Percentiles rank a stretch among this genome's conserved stretches.
Evolutionary conservation across 1,140 invertebrate species (phyloP).

Genomic region (Phymorhynchus buccinoides): DNA sequence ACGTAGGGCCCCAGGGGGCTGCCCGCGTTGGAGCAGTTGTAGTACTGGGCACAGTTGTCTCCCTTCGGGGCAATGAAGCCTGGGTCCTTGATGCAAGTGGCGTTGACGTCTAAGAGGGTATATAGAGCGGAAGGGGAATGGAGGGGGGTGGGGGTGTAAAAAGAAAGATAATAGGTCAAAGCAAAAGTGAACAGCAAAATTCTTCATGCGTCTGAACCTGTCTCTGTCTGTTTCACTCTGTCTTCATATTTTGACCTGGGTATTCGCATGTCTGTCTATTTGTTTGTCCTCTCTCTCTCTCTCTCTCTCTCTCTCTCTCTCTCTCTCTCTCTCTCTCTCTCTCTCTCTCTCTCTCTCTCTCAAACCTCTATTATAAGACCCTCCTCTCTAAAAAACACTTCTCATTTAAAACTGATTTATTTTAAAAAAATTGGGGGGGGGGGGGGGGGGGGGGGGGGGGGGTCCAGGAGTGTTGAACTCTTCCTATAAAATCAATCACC

Average conservation of each 20-base stretch:
- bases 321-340: background rate
- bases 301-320: conserved; percentile 10
- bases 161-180: too few species aligned
- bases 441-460: too few species aligned
- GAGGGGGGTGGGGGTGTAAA: too few species aligned
- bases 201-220: background rate
- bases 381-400: too few species aligned
- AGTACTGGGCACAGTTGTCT: conserved; percentile 59
- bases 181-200: too few species aligned
- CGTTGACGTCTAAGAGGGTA: conserved; percentile 29
- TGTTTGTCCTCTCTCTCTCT: background rate
- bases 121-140: background rate
- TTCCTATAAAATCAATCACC: too few species aligned
- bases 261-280: background rate
- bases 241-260: too few species aligned
- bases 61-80: conserved; percentile 13
- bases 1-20: conserved; percentile 37
- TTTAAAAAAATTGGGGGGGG: too few species aligned
- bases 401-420: too few species aligned
- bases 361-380: too few species aligned
- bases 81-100: conserved; percentile 23
- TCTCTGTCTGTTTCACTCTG: too few species aligned
- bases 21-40: conserved; percentile 53
- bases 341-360: background rate
- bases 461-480: too few species aligned